These are phyloP conservation scores for Conistra vaccinii DNA, from an alignment of 2,888 invertebrate genomes.

Conservation along the genomic window DNA sequence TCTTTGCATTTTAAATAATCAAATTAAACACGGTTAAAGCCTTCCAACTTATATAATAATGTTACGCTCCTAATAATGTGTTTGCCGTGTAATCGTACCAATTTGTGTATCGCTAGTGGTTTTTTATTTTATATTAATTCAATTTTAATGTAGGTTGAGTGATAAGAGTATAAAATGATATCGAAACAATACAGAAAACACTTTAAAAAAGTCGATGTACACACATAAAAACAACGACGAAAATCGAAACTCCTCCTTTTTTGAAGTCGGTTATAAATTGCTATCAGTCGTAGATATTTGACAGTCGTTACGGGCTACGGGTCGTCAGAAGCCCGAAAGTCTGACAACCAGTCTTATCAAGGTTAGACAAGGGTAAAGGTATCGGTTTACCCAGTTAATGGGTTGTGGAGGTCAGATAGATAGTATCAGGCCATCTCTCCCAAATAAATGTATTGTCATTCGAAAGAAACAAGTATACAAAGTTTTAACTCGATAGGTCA, in stretches of 20 bases:
- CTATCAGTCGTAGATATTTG: neutral
- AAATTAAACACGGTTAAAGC: constrained; percentile 5
- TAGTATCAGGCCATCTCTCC: neutral
- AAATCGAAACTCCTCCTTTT: too few species aligned
- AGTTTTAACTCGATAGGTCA: neutral
- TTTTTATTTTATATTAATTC: neutral
- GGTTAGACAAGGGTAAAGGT: too few species aligned
- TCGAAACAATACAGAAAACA: neutral
- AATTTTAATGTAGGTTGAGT: neutral
- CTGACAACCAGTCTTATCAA: neutral
- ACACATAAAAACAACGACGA: too few species aligned
- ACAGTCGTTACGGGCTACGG: neutral
- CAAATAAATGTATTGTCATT: constrained; percentile 4
- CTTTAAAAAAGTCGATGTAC: too few species aligned
- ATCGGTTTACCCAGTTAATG: too few species aligned
- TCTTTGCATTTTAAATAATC: neutral
- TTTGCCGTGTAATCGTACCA: constrained; percentile 1
- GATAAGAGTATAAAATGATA: too few species aligned
- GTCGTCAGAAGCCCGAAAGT: neutral
- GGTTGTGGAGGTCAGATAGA: too few species aligned
- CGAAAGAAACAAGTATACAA: neutral
- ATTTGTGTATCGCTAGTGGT: constrained; percentile 9
- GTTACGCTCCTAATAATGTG: neutral
- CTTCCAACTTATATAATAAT: neutral
- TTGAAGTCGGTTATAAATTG: too few species aligned